phyloP scores from a whole-genome alignment of 2,113 vertebrate species.

The Mellivora capensis region DNA sequence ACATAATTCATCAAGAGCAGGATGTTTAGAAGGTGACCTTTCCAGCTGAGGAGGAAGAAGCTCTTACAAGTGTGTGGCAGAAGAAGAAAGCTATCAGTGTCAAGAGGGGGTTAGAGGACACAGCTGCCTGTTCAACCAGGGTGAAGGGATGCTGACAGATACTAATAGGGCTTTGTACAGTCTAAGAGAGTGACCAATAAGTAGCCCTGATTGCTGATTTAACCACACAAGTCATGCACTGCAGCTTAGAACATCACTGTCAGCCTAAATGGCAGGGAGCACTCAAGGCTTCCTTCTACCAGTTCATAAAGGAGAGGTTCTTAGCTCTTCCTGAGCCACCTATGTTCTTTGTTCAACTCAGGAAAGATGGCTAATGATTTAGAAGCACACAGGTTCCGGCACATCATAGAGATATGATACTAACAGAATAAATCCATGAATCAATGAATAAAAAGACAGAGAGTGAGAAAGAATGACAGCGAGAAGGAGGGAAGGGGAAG shows the following conservation, averaged over 20 bases:
- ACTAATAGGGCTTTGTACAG: constrained; percentile 38
- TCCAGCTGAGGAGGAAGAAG: not conserved
- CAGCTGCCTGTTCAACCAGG: not conserved
- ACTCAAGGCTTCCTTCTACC: not conserved
- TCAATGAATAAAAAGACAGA: not conserved
- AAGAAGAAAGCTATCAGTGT: not conserved
- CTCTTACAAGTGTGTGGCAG: not conserved
- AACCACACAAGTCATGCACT: not conserved
- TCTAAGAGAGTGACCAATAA: constrained; percentile 5
- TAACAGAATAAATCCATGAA: not conserved
- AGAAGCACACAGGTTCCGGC: not conserved
- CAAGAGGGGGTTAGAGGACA: not conserved
- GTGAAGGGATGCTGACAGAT: constrained; percentile 2
- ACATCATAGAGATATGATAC: not conserved
- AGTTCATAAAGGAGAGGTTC: not conserved
- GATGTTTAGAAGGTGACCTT: not conserved
- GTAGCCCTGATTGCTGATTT: not conserved
- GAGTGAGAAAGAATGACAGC: not conserved
- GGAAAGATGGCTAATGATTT: not conserved
- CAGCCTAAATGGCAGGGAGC: not conserved
- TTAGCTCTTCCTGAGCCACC: not conserved
- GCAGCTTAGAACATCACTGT: constrained; percentile 20
- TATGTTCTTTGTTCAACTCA: not conserved
- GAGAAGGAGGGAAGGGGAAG: not conserved
- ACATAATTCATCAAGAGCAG: accelerated